A percentile compares a stretch with the other conserved stretches of the same genome.
phyloP scores from a whole-genome alignment of 2,113 vertebrate genomes.

The Nematolebias whitei region DNA sequence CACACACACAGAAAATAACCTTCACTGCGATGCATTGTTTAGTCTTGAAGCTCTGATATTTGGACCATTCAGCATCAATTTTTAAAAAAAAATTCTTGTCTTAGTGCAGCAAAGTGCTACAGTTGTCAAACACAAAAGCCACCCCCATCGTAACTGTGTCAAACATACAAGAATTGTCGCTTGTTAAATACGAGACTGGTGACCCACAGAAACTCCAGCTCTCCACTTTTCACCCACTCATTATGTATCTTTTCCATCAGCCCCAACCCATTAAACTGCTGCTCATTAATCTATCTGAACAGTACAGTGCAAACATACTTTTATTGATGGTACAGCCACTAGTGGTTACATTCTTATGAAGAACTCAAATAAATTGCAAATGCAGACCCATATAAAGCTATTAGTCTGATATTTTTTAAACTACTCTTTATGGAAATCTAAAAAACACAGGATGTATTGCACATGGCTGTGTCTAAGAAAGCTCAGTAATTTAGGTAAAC shows the following conservation, averaged over 20 bases:
- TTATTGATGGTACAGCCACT: slow-evolving; percentile 7
- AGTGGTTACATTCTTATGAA: slow-evolving; percentile 40
- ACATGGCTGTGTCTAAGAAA: too few species aligned
- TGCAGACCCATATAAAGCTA: too few species aligned
- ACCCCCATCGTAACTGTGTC: slow-evolving; percentile 68
- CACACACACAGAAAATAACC: slow-evolving; percentile 52
- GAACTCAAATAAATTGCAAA: too few species aligned
- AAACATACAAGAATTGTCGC: slow-evolving; percentile 67
- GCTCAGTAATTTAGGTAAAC: too few species aligned
- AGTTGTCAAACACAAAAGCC: slow-evolving; percentile 70
- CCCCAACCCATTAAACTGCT: slow-evolving; percentile 10
- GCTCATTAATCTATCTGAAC: slow-evolving; percentile 38
- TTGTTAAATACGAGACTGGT: slow-evolving; percentile 61
- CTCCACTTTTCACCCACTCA: slow-evolving; percentile 25
- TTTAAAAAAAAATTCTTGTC: slow-evolving; percentile 46
- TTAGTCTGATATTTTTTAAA: too few species aligned
- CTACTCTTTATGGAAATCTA: too few species aligned
- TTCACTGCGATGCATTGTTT: slow-evolving; percentile 71
- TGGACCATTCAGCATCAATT: slow-evolving; percentile 63
- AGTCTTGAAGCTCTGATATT: slow-evolving; percentile 72
- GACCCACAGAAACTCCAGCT: slow-evolving; percentile 44
- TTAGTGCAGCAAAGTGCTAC: slow-evolving; percentile 60
- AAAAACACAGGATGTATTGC: too few species aligned
- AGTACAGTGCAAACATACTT: slow-evolving; percentile 12
- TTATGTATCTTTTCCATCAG: slow-evolving; percentile 29